Evolutionary conservation across 2,797 vertebrate species (phyloP), one percentile per base, ranked within the genome.

Genomic region (Catostomus latipinnis): DNA sequence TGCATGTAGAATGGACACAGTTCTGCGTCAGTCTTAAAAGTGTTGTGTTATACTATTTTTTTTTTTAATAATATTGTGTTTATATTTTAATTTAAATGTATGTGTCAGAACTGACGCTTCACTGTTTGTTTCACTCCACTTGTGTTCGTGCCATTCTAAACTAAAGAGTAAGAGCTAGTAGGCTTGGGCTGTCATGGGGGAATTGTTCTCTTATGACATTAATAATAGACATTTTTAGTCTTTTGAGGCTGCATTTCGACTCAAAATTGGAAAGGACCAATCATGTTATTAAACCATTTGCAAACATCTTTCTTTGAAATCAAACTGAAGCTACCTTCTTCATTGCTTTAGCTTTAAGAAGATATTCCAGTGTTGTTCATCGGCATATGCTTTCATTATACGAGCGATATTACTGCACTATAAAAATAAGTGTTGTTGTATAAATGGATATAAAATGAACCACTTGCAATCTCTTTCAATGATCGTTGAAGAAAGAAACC

Each of bases 21-120:
- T 14, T 11, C 7, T 66, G 49, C 2, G 1, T 34, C 22, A 34
- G 22, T 57, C 49, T 45, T 69, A 11, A 68, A 69, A 68, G 54
- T 76, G 43, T 16, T 57, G 54, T 56, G 34, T 58, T 4, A 2
- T 58, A 8, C 34, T 34, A 34, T 34, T 63, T 12, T 4, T 67
- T 22, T 63, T 11, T 4, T 67, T 22, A 34, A 34, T 34, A 34
- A 34, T 12, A 58, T 16, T 34, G 34, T 56, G 49, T 63, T 56
- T 34, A n/a, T 76, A 67, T 76, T 67, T 66, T n/a, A 11, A 57
- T 22, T 57, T 34, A 34, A 67, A 76, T 76, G 7, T 11, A 50
- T 9, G 14, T 22, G 22, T 22, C 22, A 22, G 22, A 22, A 22
- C 22, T 22, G 34, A 22, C 34, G 34, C 34, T 34, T 34, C 34